A percentile compares a stretch with the other conserved stretches of the same genome.
These are phyloP conservation scores for Formicarius rufipectus DNA, from an alignment of 2,113 vertebrate genomes.

Conservation along the genomic window DNA sequence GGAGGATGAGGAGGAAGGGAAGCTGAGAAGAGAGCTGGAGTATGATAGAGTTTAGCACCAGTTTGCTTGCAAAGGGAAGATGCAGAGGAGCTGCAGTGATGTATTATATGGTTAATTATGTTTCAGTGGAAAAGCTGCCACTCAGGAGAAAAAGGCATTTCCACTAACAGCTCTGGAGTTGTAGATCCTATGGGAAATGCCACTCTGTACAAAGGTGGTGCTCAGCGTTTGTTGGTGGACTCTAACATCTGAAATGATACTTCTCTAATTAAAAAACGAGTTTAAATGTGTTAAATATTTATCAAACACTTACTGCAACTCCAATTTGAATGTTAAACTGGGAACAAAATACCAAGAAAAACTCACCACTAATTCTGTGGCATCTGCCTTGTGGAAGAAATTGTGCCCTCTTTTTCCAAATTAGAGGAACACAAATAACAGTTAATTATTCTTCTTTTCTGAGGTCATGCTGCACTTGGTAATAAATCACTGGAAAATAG, in stretches of 20 bases:
- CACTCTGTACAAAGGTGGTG: background rate
- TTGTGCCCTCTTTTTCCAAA: background rate
- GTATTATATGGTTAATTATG: background rate
- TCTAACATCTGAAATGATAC: background rate
- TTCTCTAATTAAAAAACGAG: background rate
- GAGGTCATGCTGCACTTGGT: background rate
- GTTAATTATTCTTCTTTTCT: background rate
- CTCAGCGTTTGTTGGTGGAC: background rate
- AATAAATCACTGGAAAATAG: background rate
- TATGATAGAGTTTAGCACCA: background rate
- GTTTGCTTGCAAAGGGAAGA: slow-evolving; percentile 12
- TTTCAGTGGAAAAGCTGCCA: background rate
- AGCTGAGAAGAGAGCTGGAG: background rate
- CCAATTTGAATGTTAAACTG: background rate
- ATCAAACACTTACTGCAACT: background rate
- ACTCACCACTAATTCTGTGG: background rate
- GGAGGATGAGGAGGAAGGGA: background rate
- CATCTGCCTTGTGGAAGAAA: slow-evolving; percentile 21
- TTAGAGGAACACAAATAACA: slow-evolving; percentile 2
- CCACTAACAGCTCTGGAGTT: background rate
- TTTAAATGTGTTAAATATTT: background rate
- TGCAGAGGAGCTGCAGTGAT: background rate
- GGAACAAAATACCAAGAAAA: slow-evolving; percentile 12
- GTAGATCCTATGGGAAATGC: background rate
- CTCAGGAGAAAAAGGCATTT: background rate